Evolutionary conservation across 2,888 invertebrate genomes (phyloP), one percentile per base, ranked within the genome.

Genomic region (Anarsia innoxiella): DNA sequence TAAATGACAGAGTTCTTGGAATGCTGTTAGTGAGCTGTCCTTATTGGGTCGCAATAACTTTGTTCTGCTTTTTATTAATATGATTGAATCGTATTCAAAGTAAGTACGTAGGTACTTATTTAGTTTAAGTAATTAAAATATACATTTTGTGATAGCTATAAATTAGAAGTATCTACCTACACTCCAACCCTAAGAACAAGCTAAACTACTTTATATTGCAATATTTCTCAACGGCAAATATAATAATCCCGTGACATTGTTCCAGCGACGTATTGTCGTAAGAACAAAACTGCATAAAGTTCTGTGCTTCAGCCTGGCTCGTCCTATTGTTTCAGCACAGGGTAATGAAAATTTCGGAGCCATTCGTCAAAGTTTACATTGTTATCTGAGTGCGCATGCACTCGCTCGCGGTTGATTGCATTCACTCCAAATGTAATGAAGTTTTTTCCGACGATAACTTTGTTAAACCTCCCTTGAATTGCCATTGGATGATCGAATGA

Each of bases 341-440:
- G 61, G 58, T 64, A 66, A 73, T 72, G 72, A 73, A 71, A 67
- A 67, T 61, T 69, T 69, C 56, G 61, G 56, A 53, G 51, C 40
- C 47, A 50, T 52, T 53, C 53, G 50, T 51, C 51, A 56, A 62
- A 58, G 59, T 61, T 61, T 55, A 51, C 53, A 46, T 48, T 51
- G 28, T 33, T 33, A 26, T 33, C 26, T 26, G 26, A 6, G n/a
- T 19, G 19, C 23, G 33, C n/a, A 10, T 31, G 19, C 32, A 32
- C 23, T 12, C 32, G 13, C 25, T 13, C n/a, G n/a, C 25, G 14
- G 13, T n/a, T 25, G 32, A 33, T 33, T 33, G 32, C 32, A 12
- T 3, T n/a, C 31, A 10, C 25, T 19, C 31, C 4, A 11, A 23
- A 33, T 11, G 19, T 33, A 33, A 33, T 33, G 25, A 4, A 25